phyloP scores from a whole-genome alignment of 2,888 invertebrate species.

The Mimas tiliae region DNA sequence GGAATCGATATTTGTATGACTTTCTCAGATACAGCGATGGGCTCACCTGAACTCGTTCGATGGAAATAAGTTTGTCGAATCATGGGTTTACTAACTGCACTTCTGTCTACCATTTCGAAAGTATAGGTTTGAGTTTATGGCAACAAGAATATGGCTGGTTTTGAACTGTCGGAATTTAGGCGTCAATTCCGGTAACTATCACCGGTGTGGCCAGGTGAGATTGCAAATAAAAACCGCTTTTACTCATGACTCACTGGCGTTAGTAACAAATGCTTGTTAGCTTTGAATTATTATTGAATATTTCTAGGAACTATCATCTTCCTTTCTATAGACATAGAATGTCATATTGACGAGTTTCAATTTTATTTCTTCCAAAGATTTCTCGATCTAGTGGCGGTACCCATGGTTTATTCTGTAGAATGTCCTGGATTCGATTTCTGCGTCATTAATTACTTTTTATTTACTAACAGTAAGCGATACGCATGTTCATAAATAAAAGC shows the following conservation, averaged over 20 bases:
- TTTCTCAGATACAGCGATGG: too few relatives aligned
- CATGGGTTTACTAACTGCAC: not conserved
- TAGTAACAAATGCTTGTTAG: slow-evolving; percentile 8
- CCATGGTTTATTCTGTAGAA: too few relatives aligned
- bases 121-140: not conserved
- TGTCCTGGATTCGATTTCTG: too few relatives aligned
- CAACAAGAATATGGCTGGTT: not conserved
- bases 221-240: slow-evolving; percentile 9
- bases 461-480: too few relatives aligned
- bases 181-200: not conserved
- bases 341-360: not conserved
- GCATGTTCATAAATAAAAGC: too few relatives aligned
- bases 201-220: not conserved
- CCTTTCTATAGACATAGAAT: not conserved
- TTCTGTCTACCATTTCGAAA: not conserved
- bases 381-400: too few relatives aligned
- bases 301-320: not conserved
- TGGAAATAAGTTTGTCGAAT: too few relatives aligned
- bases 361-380: too few relatives aligned
- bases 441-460: too few relatives aligned
- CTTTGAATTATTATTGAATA: slow-evolving; percentile 1
- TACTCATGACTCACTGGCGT: slow-evolving; percentile 3
- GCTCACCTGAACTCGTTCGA: too few relatives aligned
- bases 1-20: too few relatives aligned
- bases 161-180: not conserved